A percentile compares a stretch with the other conserved stretches of the same genome.
Evolutionary conservation across 2,113 vertebrate species (phyloP).

Genomic region (Vimba vimba): DNA sequence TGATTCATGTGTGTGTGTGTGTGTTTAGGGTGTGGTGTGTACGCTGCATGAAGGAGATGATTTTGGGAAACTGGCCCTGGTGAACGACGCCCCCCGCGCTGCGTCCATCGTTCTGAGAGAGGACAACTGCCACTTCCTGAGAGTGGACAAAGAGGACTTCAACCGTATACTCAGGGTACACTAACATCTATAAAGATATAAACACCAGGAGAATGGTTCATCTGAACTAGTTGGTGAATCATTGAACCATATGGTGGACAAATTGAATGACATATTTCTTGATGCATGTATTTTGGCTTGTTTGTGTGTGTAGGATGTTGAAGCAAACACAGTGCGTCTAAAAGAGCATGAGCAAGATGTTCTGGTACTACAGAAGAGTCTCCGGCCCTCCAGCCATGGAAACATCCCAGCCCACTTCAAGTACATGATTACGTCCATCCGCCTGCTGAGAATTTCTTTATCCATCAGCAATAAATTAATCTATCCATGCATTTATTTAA

Average conservation of each 20-base stretch:
- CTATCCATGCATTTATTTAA: not conserved
- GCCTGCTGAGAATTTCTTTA: not conserved
- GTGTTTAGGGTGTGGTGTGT: constrained; percentile 90
- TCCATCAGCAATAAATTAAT: not conserved
- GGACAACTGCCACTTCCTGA: constrained; percentile 97
- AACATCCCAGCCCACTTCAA: constrained; percentile 87
- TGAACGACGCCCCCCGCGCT: constrained; percentile 93
- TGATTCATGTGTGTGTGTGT: not conserved
- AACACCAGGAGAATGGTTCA: not conserved
- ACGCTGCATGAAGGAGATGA: constrained; percentile 97
- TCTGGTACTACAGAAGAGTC: constrained; percentile 96
- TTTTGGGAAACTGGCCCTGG: constrained; percentile 96
- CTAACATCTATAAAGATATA: not conserved
- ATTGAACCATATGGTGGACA: not conserved
- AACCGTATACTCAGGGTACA: constrained; percentile 94
- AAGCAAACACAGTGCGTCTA: constrained; percentile 97
- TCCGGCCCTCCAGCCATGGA: constrained; percentile 87
- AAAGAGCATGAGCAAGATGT: constrained; percentile 97
- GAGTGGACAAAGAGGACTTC: constrained; percentile 98
- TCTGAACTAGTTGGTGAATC: not conserved
- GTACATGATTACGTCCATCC: constrained; percentile 67
- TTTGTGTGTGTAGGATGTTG: constrained; percentile 87
- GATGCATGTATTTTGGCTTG: not conserved
- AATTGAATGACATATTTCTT: not conserved
- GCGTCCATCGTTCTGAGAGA: constrained; percentile 96